Evolutionary conservation across 2,797 vertebrate genomes (phyloP), one percentile per base, ranked within the genome.

Genomic region (Brotula barbata): DNA sequence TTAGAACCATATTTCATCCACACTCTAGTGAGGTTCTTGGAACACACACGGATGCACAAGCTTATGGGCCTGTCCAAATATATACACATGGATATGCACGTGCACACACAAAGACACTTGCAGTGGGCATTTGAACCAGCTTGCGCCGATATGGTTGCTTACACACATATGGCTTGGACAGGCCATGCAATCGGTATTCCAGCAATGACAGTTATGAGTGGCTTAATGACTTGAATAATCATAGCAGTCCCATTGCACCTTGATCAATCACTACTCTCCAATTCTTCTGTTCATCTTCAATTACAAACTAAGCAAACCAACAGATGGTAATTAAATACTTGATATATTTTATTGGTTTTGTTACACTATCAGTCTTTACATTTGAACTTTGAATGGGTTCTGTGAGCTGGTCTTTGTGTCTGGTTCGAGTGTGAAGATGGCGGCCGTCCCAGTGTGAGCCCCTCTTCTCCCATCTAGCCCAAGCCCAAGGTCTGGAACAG

Each of bases 401-500:
- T 62, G 68, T 81, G 78, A 66, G 65, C 56, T 43, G 68, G 58
- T 72, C 78, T 83, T 81, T 83, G 73, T 83, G 73, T 89, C 84
- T 88, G 60, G 48, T 75, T 87, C 59, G 47, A 54, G 71, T 74
- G 81, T 80, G 73, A 86, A 80, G 80, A 87, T 85, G 82, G 83
- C 72, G 66, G 85, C 50, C 58, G 64, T 80, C 78, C 81, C 84
- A 78, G 59, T 65, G 62, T 64, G 75, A 89, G 84, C 71, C 84
- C 84, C 85, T 82, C 78, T 85, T 57, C 80, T 78, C 75, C 76
- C 72, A 74, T 86, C 75, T 41, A 87, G 86, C 77, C 77, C 51
- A 71, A 67, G 69, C 85, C 73, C 75, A 72, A 63, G 78, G 88
- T 90, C 90, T 92, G 91, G 91, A 91, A 91, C 86, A 84, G 83